Conservation (phyloP, 2,888 invertebrate genomes). For the Petrophora chlorosata region DNA sequence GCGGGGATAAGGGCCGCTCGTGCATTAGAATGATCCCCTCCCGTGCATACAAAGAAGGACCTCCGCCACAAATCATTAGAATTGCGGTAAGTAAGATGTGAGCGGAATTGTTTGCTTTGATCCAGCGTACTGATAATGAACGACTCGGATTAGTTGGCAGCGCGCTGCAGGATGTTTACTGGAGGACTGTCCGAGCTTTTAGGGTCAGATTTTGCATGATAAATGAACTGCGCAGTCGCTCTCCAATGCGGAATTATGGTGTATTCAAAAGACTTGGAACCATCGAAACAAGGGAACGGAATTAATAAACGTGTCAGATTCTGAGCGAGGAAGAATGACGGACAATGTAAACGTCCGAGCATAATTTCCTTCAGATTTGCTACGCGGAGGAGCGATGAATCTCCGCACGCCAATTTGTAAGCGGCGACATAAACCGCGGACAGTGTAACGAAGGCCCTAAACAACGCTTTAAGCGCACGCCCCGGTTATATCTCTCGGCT, state of each 20-base stretch:
- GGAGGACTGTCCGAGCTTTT: conserved; percentile 38
- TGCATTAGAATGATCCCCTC: conserved; percentile 23
- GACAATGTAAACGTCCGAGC: conserved; percentile 58
- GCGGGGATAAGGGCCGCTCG: conserved; percentile 27
- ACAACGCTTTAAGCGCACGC: conserved; percentile 61
- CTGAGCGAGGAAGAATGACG: conserved; percentile 52
- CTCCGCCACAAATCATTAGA: conserved; percentile 78
- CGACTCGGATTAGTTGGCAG: conserved; percentile 65
- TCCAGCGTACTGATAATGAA: conserved; percentile 65
- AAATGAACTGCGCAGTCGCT: conserved; percentile 21
- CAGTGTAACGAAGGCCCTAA: conserved; percentile 78
- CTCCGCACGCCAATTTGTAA: conserved; percentile 77
- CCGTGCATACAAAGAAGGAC: conserved; percentile 73
- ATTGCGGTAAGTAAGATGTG: conserved; percentile 80
- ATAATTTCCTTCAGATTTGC: conserved; percentile 62
- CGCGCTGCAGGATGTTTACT: conserved; percentile 49
- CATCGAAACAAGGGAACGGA: conserved; percentile 29
- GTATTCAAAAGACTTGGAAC: conserved; percentile 15
- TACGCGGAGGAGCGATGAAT: conserved; percentile 57
- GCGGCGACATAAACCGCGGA: conserved; percentile 70
- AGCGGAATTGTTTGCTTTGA: conserved; percentile 70
- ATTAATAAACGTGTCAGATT: conserved; percentile 55
- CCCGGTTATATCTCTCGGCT: conserved; percentile 71
- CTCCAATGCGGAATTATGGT: conserved; percentile 7
- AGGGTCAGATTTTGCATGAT: conserved; percentile 45